Percentiles rank a stretch among this genome's conserved stretches.
Conservation (phyloP, 2,888 invertebrate genomes). For the Agrilus mali region DNA sequence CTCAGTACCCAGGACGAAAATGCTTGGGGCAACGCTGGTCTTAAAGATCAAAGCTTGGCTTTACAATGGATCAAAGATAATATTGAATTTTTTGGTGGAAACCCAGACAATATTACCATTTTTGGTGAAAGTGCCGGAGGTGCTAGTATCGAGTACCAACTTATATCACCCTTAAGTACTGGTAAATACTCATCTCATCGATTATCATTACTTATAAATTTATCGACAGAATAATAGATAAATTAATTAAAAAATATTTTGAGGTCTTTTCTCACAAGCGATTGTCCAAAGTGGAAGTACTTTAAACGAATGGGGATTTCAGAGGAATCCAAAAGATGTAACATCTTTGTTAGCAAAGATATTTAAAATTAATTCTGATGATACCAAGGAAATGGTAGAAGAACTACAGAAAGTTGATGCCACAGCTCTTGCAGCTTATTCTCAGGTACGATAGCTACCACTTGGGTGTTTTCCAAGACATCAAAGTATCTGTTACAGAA, state of each 20-base stretch:
- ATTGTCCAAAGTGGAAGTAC: slow-evolving; percentile 8
- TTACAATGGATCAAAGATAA: slow-evolving; percentile 11
- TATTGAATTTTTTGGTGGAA: slow-evolving; percentile 12
- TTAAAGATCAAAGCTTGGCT: slow-evolving; percentile 11
- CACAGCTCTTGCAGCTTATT: too few species aligned
- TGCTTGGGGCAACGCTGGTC: slow-evolving; percentile 14
- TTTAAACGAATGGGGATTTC: slow-evolving; percentile 5
- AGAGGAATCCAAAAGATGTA: slow-evolving; percentile 3
- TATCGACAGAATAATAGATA: too few species aligned
- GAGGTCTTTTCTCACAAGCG: slow-evolving; percentile 7
- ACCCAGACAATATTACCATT: slow-evolving; percentile 11
- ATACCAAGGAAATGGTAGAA: neutral
- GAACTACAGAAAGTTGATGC: too few species aligned
- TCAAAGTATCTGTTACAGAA: too few species aligned
- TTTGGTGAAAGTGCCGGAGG: slow-evolving; percentile 14
- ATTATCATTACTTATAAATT: neutral
- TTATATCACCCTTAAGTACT: slow-evolving; percentile 7
- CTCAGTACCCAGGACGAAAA: slow-evolving; percentile 14
- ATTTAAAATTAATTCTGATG: slow-evolving; percentile 3
- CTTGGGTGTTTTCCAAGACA: too few species aligned
- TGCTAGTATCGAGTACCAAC: slow-evolving; percentile 9
- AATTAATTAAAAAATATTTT: too few species aligned
- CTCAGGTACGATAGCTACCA: too few species aligned
- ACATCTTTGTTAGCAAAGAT: neutral
- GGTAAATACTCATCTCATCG: too few species aligned